Evolutionary conservation across 2,113 vertebrate genomes (phyloP).

Genomic region (Scomber scombrus): DNA sequence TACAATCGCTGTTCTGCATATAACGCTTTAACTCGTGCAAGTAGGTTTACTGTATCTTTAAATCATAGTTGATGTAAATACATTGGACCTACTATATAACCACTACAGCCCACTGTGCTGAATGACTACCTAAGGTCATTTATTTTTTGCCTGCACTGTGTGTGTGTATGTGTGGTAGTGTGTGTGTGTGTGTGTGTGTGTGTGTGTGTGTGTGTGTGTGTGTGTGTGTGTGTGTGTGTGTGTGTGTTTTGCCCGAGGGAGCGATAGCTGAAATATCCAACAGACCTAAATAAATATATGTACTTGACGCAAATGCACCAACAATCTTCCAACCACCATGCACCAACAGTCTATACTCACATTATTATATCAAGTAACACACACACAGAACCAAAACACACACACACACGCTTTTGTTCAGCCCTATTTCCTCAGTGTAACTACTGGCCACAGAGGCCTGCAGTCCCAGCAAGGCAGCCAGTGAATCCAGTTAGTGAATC

Average conservation of each 20-base stretch:
- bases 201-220: conserved; percentile 18
- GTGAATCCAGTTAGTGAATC: conserved; percentile 73
- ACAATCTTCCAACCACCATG: background rate
- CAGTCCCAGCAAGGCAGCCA: conserved; percentile 53
- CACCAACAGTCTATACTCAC: conserved; percentile 10
- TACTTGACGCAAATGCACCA: conserved; percentile 17
- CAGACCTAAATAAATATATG: conserved; percentile 39
- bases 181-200: conserved; percentile 18
- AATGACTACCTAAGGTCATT: conserved; percentile 65
- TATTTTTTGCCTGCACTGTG: conserved; percentile 61
- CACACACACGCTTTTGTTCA: conserved; percentile 17
- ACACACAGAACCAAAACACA: background rate
- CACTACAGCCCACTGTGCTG: conserved; percentile 29
- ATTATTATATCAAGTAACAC: conserved; percentile 18
- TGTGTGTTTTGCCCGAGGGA: conserved; percentile 19
- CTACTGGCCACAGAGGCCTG: conserved; percentile 55
- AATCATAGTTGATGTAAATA: conserved; percentile 22
- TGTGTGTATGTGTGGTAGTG: conserved; percentile 27
- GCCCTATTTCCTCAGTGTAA: conserved; percentile 37
- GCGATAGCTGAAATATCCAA: conserved; percentile 45
- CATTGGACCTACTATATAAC: conserved; percentile 25
- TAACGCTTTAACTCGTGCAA: background rate
- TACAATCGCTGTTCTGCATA: background rate
- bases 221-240: conserved; percentile 29
- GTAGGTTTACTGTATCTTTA: conserved; percentile 4